Evolutionary conservation across 2,113 vertebrate genomes (phyloP).

Genomic region (Rhea pennata): DNA sequence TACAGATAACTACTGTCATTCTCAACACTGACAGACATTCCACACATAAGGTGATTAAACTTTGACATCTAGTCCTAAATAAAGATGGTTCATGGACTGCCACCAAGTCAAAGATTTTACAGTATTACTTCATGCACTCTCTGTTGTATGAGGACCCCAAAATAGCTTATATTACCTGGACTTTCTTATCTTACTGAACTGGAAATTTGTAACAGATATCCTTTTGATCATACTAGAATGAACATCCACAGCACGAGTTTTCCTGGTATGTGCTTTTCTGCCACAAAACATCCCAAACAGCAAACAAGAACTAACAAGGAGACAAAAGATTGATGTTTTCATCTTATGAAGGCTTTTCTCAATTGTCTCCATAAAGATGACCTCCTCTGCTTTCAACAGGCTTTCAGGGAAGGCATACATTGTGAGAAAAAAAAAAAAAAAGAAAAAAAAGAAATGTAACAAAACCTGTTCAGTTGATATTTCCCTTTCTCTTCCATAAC

Average conservation of each 20-base stretch:
- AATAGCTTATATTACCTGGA: neutral
- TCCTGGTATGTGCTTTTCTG: neutral
- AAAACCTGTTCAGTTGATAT: accelerated
- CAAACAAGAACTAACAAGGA: neutral
- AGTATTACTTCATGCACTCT: neutral
- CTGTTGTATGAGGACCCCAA: neutral
- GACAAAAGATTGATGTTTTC: neutral
- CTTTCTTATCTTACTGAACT: neutral
- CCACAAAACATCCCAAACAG: neutral
- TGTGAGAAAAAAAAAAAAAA: neutral
- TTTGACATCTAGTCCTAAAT: constrained; percentile 14
- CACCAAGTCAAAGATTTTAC: neutral
- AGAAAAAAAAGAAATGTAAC: neutral
- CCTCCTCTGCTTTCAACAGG: neutral
- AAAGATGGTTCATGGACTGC: neutral
- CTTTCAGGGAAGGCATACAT: neutral
- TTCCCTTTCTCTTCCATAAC: neutral
- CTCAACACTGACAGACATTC: neutral
- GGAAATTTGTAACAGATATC: neutral
- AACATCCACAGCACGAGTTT: neutral
- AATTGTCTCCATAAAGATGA: neutral
- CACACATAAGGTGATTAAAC: neutral
- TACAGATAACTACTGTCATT: constrained; percentile 11
- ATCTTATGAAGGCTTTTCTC: neutral
- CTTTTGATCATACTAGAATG: neutral